Percentiles rank a stretch among this genome's conserved stretches.
phyloP scores from a whole-genome alignment of 2,113 vertebrate genomes.

The Apus apus region DNA sequence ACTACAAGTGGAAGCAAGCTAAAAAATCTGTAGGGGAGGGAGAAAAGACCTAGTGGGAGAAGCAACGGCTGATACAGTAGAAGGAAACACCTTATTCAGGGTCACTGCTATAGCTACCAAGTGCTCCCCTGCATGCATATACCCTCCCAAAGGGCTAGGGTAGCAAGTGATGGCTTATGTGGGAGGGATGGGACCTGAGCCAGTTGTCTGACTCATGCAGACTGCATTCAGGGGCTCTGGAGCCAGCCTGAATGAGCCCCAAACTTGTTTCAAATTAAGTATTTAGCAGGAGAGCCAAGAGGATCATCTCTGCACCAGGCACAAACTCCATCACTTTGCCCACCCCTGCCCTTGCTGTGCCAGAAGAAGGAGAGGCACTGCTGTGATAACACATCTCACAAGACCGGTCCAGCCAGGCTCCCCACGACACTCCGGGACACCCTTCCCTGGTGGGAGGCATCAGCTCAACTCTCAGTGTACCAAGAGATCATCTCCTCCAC shows the following conservation, averaged over 20 bases:
- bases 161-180: background rate
- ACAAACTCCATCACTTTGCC: background rate
- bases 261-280: background rate
- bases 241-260: background rate
- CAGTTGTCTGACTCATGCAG: background rate
- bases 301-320: background rate
- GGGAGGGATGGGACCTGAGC: background rate
- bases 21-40: background rate
- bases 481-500: background rate
- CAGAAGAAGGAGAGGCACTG: background rate
- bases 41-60: rapidly evolving
- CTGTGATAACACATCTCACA: background rate
- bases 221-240: background rate
- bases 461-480: background rate
- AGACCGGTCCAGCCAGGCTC: background rate
- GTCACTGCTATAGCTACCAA: background rate
- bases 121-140: background rate
- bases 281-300: background rate
- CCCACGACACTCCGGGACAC: rapidly evolving
- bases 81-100: background rate
- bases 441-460: background rate
- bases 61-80: background rate
- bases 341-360: rapidly evolving
- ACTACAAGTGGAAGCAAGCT: background rate
- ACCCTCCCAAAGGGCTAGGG: background rate